Base-by-base conservation (phyloP, 2,888 invertebrate genomes). In the Caenorhabditis sinica region DNA sequence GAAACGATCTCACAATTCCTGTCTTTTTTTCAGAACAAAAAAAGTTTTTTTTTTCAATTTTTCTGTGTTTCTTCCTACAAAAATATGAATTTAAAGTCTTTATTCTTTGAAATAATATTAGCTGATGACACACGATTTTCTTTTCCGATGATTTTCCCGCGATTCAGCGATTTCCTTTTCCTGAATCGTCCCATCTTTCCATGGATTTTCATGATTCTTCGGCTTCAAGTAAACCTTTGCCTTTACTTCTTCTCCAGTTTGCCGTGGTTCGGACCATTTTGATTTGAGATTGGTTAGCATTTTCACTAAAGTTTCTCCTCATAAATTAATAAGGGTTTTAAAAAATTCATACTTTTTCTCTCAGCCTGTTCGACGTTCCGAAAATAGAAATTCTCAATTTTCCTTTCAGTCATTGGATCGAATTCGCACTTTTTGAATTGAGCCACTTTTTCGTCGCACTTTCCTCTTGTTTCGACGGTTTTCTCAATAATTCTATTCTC, bases 331-430 rank as follows among this genome's bases (percentile, higher is more conserved):
- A 20, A 23, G 8, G 9, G 8, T 25, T 61, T n/a, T n/a, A 28
- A 2, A 13, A 2, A 13, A 4, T 2, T 28, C 40, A 33, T 20
- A 77, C 77, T 61, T 28, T 79, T 79, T 45, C 28, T 71, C 45
- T 79, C 79, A 1, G 72, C 79, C 15, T 79, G 79, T 23, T 79
- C 79, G 23, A 72, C 25, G 36, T 79, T 79, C n/a, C 23, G 63
- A 30, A 79, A 79, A 43, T 79, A 79, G 8, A 45, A 23, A n/a
- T 79, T 79, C 49, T 79, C 79, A n/a, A 79, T 79, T 72, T 79
- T 79, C 8, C 79, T 17, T 17, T 79, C 79, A 53, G 45, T 45
- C 79, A 79, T 79, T 11, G 72, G n/a, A 30, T 72, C 65, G 23
- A 76, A 68, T 11, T 76, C 76, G 23, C 20, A 76, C 1, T 68